phyloP scores from a whole-genome alignment of 2,113 vertebrate species.

The Tilapia sparmanii region DNA sequence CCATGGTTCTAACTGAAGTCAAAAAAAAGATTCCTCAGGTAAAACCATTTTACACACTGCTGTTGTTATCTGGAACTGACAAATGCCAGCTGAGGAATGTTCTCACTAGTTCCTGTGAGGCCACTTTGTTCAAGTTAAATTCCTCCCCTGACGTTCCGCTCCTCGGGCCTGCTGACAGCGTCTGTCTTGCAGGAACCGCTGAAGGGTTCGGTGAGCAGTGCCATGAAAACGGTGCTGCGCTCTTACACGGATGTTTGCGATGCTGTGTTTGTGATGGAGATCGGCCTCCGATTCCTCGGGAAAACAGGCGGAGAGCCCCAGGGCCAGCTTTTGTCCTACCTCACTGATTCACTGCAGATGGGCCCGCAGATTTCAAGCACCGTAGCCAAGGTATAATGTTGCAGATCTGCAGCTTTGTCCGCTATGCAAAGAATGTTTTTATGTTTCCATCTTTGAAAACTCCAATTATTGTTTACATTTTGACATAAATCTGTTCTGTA shows the following conservation, averaged over 20 bases:
- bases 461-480: neutral
- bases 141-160: neutral
- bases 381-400: conserved; percentile 61
- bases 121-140: conserved; percentile 11
- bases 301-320: conserved; percentile 51
- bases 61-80: neutral
- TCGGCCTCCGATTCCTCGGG: conserved; percentile 65
- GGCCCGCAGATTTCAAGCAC: conserved; percentile 50
- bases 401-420: neutral
- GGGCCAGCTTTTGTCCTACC: conserved; percentile 45
- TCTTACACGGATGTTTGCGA: conserved; percentile 70
- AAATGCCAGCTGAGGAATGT: neutral
- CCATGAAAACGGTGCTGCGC: conserved; percentile 50
- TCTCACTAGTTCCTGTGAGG: neutral
- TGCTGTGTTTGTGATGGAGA: conserved; percentile 53
- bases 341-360: conserved; percentile 62
- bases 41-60: neutral
- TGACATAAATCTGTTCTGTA: neutral
- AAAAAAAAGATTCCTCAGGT: conserved; percentile 67
- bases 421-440: neutral
- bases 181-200: conserved; percentile 44
- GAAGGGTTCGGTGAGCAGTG: conserved; percentile 48
- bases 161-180: neutral
- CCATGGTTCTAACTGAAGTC: conserved; percentile 58
- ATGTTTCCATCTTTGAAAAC: neutral